Conservation (phyloP, 2,888 invertebrate genomes). For the Polydrusus pterygomalis region DNA sequence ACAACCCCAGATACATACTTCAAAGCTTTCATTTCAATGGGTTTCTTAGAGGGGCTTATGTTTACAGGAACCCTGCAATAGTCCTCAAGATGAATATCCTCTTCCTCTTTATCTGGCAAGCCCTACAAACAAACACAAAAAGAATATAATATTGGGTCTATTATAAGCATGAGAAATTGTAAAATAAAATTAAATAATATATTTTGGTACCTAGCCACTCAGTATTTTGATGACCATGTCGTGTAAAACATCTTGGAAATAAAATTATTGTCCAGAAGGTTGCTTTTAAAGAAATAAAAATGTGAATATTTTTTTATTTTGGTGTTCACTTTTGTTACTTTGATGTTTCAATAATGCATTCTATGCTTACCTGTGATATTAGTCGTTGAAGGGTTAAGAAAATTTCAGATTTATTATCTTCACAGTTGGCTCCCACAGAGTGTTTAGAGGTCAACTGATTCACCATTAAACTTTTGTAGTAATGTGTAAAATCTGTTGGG, state of each 20-base stretch:
- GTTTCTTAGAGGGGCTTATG: neutral
- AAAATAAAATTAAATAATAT: neutral
- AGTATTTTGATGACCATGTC: neutral
- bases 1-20: neutral
- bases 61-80: neutral
- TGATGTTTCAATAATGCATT: neutral
- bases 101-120: neutral
- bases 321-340: neutral
- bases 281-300: neutral
- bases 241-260: neutral
- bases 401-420: constrained; percentile 29
- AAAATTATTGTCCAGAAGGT: neutral
- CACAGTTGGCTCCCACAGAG: constrained; percentile 35
- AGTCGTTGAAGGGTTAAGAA: neutral
- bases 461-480: constrained; percentile 34
- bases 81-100: neutral
- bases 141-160: neutral
- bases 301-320: neutral
- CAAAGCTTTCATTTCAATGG: neutral
- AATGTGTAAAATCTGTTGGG: constrained; percentile 15
- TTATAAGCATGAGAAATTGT: neutral
- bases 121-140: neutral
- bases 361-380: neutral
- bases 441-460: constrained; percentile 39
- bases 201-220: neutral